phyloP scores from a whole-genome alignment of 23 tunicate genomes.

The Ascidia mentula region DNA sequence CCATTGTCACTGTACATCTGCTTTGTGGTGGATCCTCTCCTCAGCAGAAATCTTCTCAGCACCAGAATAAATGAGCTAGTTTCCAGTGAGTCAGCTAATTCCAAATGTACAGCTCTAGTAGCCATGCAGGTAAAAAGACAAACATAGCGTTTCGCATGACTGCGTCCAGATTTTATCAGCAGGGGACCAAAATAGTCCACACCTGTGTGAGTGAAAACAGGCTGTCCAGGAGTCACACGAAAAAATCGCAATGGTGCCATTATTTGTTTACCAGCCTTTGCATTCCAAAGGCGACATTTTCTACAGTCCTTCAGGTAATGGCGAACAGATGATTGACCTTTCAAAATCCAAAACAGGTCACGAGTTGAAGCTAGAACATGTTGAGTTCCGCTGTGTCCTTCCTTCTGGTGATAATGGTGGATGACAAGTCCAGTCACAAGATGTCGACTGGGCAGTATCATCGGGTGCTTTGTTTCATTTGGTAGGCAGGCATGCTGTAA shows the following conservation, averaged over 20 bases:
- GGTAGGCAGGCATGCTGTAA: not conserved
- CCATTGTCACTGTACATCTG: conserved; percentile 7
- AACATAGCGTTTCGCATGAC: conserved; percentile 35
- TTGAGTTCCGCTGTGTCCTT: conserved; percentile 33
- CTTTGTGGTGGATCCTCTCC: conserved; percentile 1
- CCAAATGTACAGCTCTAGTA: conserved; percentile 14
- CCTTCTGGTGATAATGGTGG: conserved; percentile 1
- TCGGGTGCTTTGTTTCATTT: not conserved
- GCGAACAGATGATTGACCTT: conserved; percentile 22
- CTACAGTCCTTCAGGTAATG: not conserved
- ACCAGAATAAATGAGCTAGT: conserved; percentile 27
- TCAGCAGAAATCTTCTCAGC: conserved; percentile 3
- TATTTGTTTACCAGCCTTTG: conserved; percentile 10
- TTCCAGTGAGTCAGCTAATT: conserved; percentile 20
- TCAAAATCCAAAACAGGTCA: conserved; percentile 12
- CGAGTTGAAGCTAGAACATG: not conserved
- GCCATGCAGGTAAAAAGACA: not conserved
- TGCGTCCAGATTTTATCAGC: conserved; percentile 26
- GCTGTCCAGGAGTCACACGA: conserved; percentile 18
- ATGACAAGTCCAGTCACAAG: conserved; percentile 5
- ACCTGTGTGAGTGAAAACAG: conserved; percentile 11
- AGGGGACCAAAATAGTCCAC: conserved; percentile 39
- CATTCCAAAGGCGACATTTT: conserved; percentile 22
- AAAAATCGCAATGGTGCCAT: conserved; percentile 31
- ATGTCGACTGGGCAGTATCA: conserved; percentile 4